Base-by-base conservation (phyloP, 2,888 invertebrate genomes). In the Deilephila elpenor region DNA sequence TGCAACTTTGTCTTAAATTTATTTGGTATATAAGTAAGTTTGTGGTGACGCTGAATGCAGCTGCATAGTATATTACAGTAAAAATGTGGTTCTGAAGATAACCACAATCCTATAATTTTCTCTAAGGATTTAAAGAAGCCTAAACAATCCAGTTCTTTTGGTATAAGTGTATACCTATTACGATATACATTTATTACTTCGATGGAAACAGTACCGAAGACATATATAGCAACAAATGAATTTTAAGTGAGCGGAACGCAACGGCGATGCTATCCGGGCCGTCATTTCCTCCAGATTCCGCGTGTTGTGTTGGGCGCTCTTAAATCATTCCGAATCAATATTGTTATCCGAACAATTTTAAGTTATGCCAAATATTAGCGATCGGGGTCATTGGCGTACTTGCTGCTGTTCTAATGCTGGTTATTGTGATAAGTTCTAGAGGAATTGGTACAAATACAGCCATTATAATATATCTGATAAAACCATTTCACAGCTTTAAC, bases 251-350 rank as follows among this genome's bases (percentile, higher is more conserved):
- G 44, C 14, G 51, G 37, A 62, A 67, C 25, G 67, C 44, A 17
- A 14, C 20, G 25, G 25, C 32, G 7, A 67, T 20, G 44, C 51
- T 67, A 67, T 29, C 51, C 51, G 20, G 17, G 25, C 17, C 25
- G 44, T 44, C 44, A 67, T 51, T 67, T 67, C 51, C 67, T 67
- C 25, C 71, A 75, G 74, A 78, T 79, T 78, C 73, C 64, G 72
- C 34, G 72, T 81, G 74, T 81, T 84, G 79, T 87, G 83, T 76
- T 78, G 37, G 37, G 53, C 73, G 71, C 64, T 75, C 72, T 79
- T 84, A 78, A 82, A 83, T 85, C 82, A 83, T 79, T 51, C 51
- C 14, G 67, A 78, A 84, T 83, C 80, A 80, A 84, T 84, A 80
- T 79, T 82, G 78, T 80, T 82, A 79, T 80, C 80, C 76, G 64